Conservation (phyloP, 2,888 invertebrate species). For the Nomada ruficornis region DNA sequence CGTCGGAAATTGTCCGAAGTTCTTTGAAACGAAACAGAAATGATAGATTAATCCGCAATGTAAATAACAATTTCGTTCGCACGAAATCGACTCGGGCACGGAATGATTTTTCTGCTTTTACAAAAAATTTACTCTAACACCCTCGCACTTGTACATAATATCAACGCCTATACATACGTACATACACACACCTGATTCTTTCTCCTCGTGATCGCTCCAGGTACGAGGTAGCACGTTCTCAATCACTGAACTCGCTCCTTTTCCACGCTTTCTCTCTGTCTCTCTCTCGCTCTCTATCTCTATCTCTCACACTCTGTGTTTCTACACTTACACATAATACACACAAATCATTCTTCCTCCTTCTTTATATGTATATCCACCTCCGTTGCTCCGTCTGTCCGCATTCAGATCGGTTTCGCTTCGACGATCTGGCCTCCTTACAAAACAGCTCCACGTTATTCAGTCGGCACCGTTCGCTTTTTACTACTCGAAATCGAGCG, state of each 20-base stretch:
- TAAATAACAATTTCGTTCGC: neutral
- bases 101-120: slow-evolving; percentile 62
- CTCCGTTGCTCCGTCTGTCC: slow-evolving; percentile 37
- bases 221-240: slow-evolving; percentile 67
- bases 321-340: neutral
- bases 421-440: slow-evolving; percentile 70
- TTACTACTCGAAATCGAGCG: slow-evolving; percentile 51
- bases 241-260: slow-evolving; percentile 51
- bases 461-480: slow-evolving; percentile 49
- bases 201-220: slow-evolving; percentile 62
- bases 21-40: too few species aligned
- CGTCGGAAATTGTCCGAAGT: too few species aligned
- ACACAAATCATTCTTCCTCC: too few species aligned
- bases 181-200: slow-evolving; percentile 33
- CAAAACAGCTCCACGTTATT: slow-evolving; percentile 50
- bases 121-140: slow-evolving; percentile 22
- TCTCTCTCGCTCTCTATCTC: slow-evolving; percentile 6
- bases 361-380: too few species aligned
- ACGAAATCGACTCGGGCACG: slow-evolving; percentile 50
- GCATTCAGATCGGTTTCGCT: slow-evolving; percentile 69
- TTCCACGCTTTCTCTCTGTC: slow-evolving; percentile 13
- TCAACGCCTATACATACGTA: neutral
- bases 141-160: slow-evolving; percentile 25
- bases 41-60: too few species aligned
- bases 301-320: slow-evolving; percentile 11